Base-by-base conservation (phyloP, 1,140 invertebrate species). In the Nasonia vitripennis region DNA sequence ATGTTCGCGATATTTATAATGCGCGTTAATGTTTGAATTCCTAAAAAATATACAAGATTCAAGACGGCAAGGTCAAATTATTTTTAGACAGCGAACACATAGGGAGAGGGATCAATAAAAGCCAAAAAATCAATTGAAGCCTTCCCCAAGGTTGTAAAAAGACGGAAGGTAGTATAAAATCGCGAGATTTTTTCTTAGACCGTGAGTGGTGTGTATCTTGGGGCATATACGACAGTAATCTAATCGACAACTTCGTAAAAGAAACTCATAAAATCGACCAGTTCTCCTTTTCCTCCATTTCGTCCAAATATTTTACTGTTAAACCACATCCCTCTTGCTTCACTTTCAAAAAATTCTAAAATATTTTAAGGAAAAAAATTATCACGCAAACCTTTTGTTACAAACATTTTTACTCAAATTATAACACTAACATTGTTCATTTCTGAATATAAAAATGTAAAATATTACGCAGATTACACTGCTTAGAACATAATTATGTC, bases 171-270 rank as follows among this genome's bases (percentile, higher is more conserved):
- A 34, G 37, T 87, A 87, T 87, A 80, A 78, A 81, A 68, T 81
- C 31, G 27, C 78, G 78, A 74, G 78, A 85, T 84, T 86, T 82
- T 79, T 74, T 41, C 48, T 37, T 41, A 9, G 37, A 20, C 37
- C 23, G 80, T 62, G 78, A 87, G 17, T 75, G 20, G 83, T 74
- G 78, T 87, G 70, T 85, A 88, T 79, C 73, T 83, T 86, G 78
- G 70, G 55, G 62, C 45, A 85, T 73, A 81, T 87, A 88, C 62
- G 71, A 73, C 14, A 27, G 73, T 88, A 91, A 91, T 92, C 92
- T 92, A 93, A 93, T 93, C 92, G 92, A 93, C 92, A 93, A 90
- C 91, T 93, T 91, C 91, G 90, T 92, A 91, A 93, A 93, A 93
- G 90, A 88, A 91, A 90, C 87, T 88, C 90, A 90, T 93, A 92